phyloP scores from a whole-genome alignment of 2,113 vertebrate genomes.

The Nerophis ophidion region DNA sequence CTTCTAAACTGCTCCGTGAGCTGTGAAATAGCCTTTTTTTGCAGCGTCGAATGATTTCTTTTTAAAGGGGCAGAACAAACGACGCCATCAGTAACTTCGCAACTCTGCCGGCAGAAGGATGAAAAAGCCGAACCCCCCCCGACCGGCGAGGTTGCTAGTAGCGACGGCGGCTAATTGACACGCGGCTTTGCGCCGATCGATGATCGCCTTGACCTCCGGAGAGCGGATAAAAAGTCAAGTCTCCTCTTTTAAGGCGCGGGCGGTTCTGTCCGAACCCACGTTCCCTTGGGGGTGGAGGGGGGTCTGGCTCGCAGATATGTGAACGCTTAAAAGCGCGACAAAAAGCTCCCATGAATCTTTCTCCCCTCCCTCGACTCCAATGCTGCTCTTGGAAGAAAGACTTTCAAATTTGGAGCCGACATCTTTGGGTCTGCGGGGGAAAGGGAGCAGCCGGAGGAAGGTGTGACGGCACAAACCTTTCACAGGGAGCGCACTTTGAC shows the following conservation, averaged over 20 bases:
- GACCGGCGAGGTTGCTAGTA: slow-evolving; percentile 17
- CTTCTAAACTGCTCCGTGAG: slow-evolving; percentile 26
- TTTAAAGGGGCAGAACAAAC: slow-evolving; percentile 19
- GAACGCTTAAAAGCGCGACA: slow-evolving; percentile 37
- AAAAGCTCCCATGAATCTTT: slow-evolving; percentile 51
- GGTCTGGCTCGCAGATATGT: slow-evolving; percentile 30
- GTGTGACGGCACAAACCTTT: neutral
- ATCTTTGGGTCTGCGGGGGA: slow-evolving; percentile 37
- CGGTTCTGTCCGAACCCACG: slow-evolving; percentile 35
- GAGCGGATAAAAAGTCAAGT: slow-evolving; percentile 52
- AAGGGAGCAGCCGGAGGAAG: slow-evolving; percentile 16
- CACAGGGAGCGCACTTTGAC: too few relatives aligned
- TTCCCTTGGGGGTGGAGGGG: slow-evolving; percentile 30
- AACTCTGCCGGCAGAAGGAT: slow-evolving; percentile 2
- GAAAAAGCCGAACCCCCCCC: slow-evolving; percentile 11
- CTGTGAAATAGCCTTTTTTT: slow-evolving; percentile 23
- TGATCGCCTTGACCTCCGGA: slow-evolving; percentile 52
- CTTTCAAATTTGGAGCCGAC: slow-evolving; percentile 55
- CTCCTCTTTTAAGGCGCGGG: slow-evolving; percentile 46
- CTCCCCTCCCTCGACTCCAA: slow-evolving; percentile 16
- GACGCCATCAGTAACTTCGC: slow-evolving; percentile 8
- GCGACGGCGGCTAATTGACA: slow-evolving; percentile 60
- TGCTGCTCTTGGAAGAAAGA: slow-evolving; percentile 31
- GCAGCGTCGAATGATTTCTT: too few relatives aligned
- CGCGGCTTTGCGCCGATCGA: slow-evolving; percentile 56